phyloP scores from a whole-genome alignment of 2,888 invertebrate species.

The Dioctria linearis region DNA sequence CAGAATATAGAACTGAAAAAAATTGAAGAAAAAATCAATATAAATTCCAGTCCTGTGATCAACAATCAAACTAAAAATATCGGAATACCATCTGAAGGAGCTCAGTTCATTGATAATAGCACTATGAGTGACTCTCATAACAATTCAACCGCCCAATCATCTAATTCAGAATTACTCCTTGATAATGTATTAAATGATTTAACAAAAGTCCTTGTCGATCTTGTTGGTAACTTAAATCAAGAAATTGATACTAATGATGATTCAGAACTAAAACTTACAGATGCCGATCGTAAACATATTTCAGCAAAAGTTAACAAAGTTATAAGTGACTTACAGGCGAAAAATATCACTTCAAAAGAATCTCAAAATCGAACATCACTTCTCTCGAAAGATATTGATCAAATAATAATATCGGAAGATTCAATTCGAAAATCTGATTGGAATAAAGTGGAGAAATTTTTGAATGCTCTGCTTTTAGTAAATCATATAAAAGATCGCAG shows the following conservation, averaged over 20 bases:
- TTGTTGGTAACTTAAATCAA: not conserved
- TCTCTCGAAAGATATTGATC: not conserved
- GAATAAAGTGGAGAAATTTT: not conserved
- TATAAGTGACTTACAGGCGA: not conserved
- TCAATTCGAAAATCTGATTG: not conserved
- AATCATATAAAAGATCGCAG: not conserved
- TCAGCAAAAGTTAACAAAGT: not conserved
- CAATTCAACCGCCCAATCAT: not conserved
- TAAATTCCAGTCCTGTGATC: no score
- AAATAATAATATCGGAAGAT: not conserved
- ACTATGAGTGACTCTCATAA: not conserved
- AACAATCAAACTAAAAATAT: no score
- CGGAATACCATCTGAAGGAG: no score
- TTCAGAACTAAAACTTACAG: not conserved
- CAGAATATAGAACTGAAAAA: no score
- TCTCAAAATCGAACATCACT: not conserved
- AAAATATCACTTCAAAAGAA: slow-evolving; percentile 2
- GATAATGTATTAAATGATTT: not conserved
- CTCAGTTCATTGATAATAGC: no score
- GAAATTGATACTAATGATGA: not conserved
- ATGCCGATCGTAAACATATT: not conserved
- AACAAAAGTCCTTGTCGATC: not conserved
- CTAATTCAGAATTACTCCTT: no score
- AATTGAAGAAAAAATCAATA: no score
- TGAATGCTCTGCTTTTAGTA: not conserved